phyloP scores from a whole-genome alignment of 2,113 vertebrate species.

The Nicator chloris region DNA sequence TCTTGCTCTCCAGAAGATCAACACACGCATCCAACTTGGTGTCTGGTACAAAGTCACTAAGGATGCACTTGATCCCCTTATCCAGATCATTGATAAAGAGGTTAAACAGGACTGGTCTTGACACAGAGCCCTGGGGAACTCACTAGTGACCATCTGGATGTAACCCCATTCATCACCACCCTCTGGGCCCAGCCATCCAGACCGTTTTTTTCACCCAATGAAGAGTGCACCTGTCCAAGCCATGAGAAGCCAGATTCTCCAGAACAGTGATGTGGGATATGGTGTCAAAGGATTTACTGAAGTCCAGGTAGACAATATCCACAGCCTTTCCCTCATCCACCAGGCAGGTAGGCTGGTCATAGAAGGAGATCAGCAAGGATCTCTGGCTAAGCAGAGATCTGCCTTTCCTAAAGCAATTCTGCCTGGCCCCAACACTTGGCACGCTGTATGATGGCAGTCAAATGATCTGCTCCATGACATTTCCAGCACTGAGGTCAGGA shows the following conservation, averaged over 20 bases:
- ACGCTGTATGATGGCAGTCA: background rate
- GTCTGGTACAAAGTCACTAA: background rate
- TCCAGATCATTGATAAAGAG: background rate
- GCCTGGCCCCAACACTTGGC: fast-evolving
- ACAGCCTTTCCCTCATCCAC: background rate
- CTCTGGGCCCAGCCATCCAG: background rate
- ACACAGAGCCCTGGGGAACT: background rate
- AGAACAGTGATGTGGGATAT: background rate
- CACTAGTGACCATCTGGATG: too few species aligned
- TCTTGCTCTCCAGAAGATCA: background rate
- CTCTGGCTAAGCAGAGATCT: background rate
- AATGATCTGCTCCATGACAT: background rate
- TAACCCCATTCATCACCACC: background rate
- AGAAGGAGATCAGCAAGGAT: background rate
- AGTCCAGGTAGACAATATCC: background rate
- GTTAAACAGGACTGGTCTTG: background rate
- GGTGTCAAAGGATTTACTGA: background rate
- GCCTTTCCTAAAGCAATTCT: background rate
- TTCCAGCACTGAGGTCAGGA: background rate
- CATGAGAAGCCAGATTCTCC: background rate
- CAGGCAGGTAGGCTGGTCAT: background rate
- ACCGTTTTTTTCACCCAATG: background rate
- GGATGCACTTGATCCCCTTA: background rate
- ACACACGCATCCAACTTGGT: background rate
- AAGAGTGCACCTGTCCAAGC: background rate